These are phyloP conservation scores for Papilio xuthus DNA, from an alignment of 1,140 invertebrate species.

Conservation along the genomic window DNA sequence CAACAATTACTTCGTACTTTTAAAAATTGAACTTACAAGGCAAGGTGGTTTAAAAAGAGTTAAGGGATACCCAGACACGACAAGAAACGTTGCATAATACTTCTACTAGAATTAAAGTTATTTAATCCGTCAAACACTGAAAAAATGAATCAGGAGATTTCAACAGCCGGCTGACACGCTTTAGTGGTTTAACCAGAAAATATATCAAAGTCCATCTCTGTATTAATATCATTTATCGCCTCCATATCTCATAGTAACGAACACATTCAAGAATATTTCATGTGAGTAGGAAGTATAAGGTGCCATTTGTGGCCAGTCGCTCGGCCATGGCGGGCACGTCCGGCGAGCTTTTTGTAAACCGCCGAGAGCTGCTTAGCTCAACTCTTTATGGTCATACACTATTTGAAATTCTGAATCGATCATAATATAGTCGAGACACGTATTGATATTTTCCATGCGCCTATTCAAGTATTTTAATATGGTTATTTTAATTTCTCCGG, in stretches of 20 bases:
- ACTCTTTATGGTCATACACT: slow-evolving; percentile 26
- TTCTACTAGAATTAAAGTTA: too few species aligned
- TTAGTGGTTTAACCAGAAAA: not conserved
- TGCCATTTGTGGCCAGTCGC: slow-evolving; percentile 48
- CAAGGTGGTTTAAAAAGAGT: too few species aligned
- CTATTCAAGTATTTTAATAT: slow-evolving; percentile 9
- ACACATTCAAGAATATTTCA: slow-evolving; percentile 30
- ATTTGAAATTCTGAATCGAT: slow-evolving; percentile 30
- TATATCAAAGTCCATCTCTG: not conserved
- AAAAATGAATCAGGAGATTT: too few species aligned
- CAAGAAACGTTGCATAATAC: too few species aligned
- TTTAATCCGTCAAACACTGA: too few species aligned
- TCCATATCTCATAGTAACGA: slow-evolving; percentile 5
- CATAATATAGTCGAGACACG: not conserved
- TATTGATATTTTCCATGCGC: slow-evolving; percentile 31
- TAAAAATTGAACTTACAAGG: too few species aligned
- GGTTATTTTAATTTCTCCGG: not conserved
- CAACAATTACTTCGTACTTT: too few species aligned
- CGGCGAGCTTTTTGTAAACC: slow-evolving; percentile 30
- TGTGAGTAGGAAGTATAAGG: slow-evolving; percentile 48
- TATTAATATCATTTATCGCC: not conserved
- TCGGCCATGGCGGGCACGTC: slow-evolving; percentile 48
- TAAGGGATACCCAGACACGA: too few species aligned
- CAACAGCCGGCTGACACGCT: too few species aligned
- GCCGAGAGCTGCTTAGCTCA: slow-evolving; percentile 5